Conservation (phyloP, 2,113 vertebrate species). For the Aleadryas rufinucha region DNA sequence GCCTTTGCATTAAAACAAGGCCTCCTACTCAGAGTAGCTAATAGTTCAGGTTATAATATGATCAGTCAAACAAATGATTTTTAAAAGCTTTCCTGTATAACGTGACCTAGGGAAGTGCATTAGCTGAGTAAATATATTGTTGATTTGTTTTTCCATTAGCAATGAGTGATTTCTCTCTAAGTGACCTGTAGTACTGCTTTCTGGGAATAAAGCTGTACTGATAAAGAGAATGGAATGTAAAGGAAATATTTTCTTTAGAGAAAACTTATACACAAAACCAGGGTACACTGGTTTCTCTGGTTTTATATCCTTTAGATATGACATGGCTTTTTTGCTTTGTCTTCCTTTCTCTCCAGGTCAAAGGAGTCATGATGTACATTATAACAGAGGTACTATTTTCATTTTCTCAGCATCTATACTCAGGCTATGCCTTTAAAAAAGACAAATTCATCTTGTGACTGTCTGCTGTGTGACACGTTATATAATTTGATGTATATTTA, state of each 20-base stretch:
- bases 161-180: conserved; percentile 23
- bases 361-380: conserved; percentile 35
- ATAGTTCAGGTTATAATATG: background rate
- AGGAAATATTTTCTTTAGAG: background rate
- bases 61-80: conserved; percentile 37
- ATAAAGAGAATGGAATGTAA: background rate
- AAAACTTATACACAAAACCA: background rate
- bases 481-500: conserved; percentile 49
- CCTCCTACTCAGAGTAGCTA: background rate
- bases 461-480: background rate
- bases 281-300: background rate
- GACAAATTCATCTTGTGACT: conserved; percentile 50
- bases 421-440: conserved; percentile 26
- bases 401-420: conserved; percentile 17
- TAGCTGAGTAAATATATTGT: background rate
- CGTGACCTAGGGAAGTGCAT: conserved; percentile 18
- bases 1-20: background rate
- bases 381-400: background rate
- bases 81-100: conserved; percentile 30
- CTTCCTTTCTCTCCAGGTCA: conserved; percentile 61
- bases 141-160: conserved; percentile 46
- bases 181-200: background rate
- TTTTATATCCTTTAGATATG: conserved; percentile 22
- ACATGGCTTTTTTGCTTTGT: conserved; percentile 28
- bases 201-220: background rate